These are phyloP conservation scores for Caenorhabditis parvicauda DNA, from an alignment of 2,888 invertebrate species.

Conservation along the genomic window DNA sequence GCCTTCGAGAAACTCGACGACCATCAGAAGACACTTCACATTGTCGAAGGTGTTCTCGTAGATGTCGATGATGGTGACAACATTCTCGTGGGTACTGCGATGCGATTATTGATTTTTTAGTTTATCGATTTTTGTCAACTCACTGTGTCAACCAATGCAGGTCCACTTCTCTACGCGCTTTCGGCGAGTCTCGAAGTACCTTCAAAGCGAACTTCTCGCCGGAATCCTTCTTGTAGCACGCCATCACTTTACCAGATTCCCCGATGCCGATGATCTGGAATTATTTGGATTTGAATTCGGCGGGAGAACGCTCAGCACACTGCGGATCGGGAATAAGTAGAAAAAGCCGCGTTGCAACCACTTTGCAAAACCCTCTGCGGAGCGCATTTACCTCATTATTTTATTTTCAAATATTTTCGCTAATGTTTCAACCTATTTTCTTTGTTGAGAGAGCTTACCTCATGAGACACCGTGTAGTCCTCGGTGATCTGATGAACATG, in stretches of 20 bases:
- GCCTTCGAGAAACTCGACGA: constrained; percentile 88
- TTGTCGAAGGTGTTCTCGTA: constrained; percentile 91
- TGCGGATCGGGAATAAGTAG: too few species aligned
- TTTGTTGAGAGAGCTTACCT: too few species aligned
- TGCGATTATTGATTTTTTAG: not conserved
- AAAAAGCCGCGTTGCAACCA: not conserved
- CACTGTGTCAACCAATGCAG: constrained; percentile 81
- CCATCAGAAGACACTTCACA: constrained; percentile 85
- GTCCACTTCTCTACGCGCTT: constrained; percentile 90
- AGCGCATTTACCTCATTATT: too few species aligned
- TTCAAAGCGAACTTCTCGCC: constrained; percentile 86
- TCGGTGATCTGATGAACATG: constrained; percentile 57
- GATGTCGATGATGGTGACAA: constrained; percentile 88
- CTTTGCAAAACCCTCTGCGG: too few species aligned
- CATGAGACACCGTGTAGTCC: constrained; percentile 58
- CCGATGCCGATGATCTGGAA: constrained; percentile 84
- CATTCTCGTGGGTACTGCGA: constrained; percentile 82
- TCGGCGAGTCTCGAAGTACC: constrained; percentile 84
- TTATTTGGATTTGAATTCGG: not conserved
- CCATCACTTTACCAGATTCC: constrained; percentile 96
- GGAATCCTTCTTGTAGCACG: constrained; percentile 79
- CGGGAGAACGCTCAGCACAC: not conserved
- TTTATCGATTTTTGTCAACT: not conserved
- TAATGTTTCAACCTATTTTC: too few species aligned
- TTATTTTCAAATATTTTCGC: too few species aligned